These are phyloP conservation scores for Tyria jacobaeae DNA, from an alignment of 2,888 invertebrate species.

Conservation along the genomic window DNA sequence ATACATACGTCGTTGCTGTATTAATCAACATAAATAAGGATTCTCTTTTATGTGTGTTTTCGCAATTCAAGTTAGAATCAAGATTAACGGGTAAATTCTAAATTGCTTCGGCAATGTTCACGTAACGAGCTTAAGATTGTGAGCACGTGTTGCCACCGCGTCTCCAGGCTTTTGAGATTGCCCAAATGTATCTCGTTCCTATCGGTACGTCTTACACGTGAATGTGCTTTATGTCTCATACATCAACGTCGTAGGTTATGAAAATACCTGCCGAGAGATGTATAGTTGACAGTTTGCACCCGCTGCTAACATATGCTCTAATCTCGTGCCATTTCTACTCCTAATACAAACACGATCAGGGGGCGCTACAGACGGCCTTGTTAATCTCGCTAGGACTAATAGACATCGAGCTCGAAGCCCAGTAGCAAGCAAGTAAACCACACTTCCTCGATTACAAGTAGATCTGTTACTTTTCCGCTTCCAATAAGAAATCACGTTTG, in stretches of 20 bases:
- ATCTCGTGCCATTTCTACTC: constrained; percentile 35
- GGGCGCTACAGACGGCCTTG: constrained; percentile 47
- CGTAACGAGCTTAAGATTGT: constrained; percentile 82
- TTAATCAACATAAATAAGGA: constrained; percentile 63
- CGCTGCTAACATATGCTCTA: constrained; percentile 44
- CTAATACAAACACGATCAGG: constrained; percentile 41
- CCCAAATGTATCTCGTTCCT: constrained; percentile 68
- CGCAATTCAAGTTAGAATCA: constrained; percentile 63
- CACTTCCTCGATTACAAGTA: constrained; percentile 68
- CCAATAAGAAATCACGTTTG: constrained; percentile 82
- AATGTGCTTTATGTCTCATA: constrained; percentile 63
- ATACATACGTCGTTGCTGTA: constrained; percentile 50
- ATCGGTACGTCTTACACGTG: constrained; percentile 53
- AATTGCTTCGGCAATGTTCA: constrained; percentile 73
- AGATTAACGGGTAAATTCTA: constrained; percentile 74
- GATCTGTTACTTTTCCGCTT: constrained; percentile 66
- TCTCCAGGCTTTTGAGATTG: constrained; percentile 66
- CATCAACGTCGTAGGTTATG: constrained; percentile 78
- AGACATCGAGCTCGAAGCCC: constrained; percentile 55
- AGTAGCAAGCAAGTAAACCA: constrained; percentile 60
- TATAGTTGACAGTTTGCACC: constrained; percentile 68
- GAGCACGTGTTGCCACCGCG: constrained; percentile 72
- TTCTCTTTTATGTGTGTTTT: constrained; percentile 50
- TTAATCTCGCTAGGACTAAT: constrained; percentile 65
- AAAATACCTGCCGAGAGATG: constrained; percentile 73